Base-by-base conservation (phyloP, 2,113 vertebrate genomes). In the Accipiter virgatus region DNA sequence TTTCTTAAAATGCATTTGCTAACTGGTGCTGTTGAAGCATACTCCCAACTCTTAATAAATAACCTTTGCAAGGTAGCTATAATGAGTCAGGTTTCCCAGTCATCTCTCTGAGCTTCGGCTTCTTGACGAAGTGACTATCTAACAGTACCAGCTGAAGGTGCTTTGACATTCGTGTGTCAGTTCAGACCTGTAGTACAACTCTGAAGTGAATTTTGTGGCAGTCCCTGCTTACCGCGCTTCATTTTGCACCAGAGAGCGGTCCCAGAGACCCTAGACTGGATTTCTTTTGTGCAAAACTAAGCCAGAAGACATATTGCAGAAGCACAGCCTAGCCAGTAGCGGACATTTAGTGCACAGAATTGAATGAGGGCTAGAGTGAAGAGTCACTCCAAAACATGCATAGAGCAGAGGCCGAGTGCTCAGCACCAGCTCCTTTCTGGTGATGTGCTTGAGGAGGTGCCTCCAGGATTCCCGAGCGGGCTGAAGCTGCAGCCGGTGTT, bases 221-320 rank as follows among this genome's bases (percentile, higher is more conserved):
- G 45, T 16, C 29, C 13, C 38, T 0, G 0, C 40, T 68, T 66
- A 48, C 27, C 1, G 2, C 3, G 4, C 42, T 79, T 93, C 26
- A 22, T 2, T 45, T 45, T 78, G 25, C 27, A 42, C 13, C 23
- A 63, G 42, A 62, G 10, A 42, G 13, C 15, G 22, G 22, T 43
- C 53, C 20, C 23, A 58, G 52, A 48, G 23, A 34, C 17, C 42
- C 17, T 26, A 72, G 86, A 58, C 0, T 13, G 23, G 17, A 58
- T 47, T 84, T 45, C 3, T 42, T 56, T 25, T 48, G 15, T 72
- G 40, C 19, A 63, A 90, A 77, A 31, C 23, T 42, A 80, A 84
- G 22, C 34, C 32, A 84, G 67, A 84, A 56, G 42, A 83, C 6
- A 15, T 1, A 2, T 16, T 63, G 21, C 38, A 73, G 68, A 21